Base-by-base conservation (phyloP, 2,797 vertebrate species). In the Melopsittacus undulatus region DNA sequence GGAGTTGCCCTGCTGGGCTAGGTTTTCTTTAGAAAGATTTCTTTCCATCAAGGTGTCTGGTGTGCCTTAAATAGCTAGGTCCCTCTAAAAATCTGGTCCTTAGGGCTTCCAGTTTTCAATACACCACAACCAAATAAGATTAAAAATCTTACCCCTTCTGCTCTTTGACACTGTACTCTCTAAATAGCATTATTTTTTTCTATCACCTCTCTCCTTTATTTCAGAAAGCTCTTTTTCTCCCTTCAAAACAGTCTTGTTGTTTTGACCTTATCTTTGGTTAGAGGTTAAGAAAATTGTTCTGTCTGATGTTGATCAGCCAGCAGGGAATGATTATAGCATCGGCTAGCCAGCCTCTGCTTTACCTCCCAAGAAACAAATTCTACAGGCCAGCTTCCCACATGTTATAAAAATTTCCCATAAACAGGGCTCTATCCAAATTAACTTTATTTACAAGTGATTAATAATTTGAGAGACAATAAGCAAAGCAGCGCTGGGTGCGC, bases 361-460 rank as follows among this genome's bases (percentile, higher is more conserved):
- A 94, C 89, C 90, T 97, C 90, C 92, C 87, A 93, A 96, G 95
- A 96, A 98, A 96, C 88, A 97, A 90, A 95, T 93, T 95, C 90
- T 97, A 95, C 57, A 93, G 92, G 88, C 43, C 85, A 94, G 94
- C 76, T 88, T 97, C 94, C 79, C 73, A 72, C n/a, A n/a, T n/a
- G n/a, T n/a, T n/a, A n/a, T n/a, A n/a, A n/a, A n/a, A n/a, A n/a
- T n/a, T n/a, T n/a, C n/a, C n/a, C n/a, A n/a, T n/a, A n/a, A n/a
- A n/a, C n/a, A n/a, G n/a, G n/a, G n/a, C n/a, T n/a, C n/a, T n/a
- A n/a, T n/a, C n/a, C n/a, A n/a, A n/a, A n/a, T n/a, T n/a, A n/a
- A n/a, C n/a, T n/a, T n/a, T n/a, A n/a, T n/a, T n/a, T n/a, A n/a
- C n/a, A n/a, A n/a, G n/a, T n/a, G n/a, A n/a, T n/a, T n/a, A n/a